Evolutionary conservation across 2,113 vertebrate genomes (phyloP).

Genomic region (Odontesthes bonariensis): DNA sequence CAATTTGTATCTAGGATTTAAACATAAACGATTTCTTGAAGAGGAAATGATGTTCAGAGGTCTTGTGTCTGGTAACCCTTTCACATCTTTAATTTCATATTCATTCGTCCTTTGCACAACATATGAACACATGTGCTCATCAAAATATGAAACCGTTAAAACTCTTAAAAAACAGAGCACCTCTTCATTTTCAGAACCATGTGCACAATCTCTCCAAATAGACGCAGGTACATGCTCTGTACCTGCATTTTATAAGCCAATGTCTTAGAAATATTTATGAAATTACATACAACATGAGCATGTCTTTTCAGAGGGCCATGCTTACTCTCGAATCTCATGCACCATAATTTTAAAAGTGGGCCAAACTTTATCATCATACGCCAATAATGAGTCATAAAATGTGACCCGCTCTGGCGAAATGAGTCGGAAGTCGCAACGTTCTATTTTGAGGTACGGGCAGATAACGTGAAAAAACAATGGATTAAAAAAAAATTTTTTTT

Average conservation of each 20-base stretch:
- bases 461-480: too few species aligned
- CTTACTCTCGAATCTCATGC: slow-evolving; percentile 9
- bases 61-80: too few species aligned
- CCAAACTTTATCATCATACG: background rate
- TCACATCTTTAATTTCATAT: slow-evolving; percentile 7
- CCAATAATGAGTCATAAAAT: slow-evolving; percentile 2
- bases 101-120: background rate
- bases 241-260: background rate
- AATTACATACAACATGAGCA: slow-evolving; percentile 1
- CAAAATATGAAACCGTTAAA: background rate
- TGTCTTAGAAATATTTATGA: slow-evolving; percentile 9
- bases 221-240: background rate
- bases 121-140: background rate
- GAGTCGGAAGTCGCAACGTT: too few species aligned
- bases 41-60: too few species aligned
- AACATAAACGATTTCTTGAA: too few species aligned
- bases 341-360: slow-evolving; percentile 2
- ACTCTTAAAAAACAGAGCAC: background rate
- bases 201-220: background rate
- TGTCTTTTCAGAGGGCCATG: background rate
- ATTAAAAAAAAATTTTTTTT: too few species aligned
- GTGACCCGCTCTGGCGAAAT: too few species aligned
- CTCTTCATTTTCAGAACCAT: background rate
- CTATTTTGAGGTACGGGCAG: too few species aligned
- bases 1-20: too few species aligned